Evolutionary conservation across 2,888 invertebrate genomes (phyloP).

Genomic region (Thecophora atra): DNA sequence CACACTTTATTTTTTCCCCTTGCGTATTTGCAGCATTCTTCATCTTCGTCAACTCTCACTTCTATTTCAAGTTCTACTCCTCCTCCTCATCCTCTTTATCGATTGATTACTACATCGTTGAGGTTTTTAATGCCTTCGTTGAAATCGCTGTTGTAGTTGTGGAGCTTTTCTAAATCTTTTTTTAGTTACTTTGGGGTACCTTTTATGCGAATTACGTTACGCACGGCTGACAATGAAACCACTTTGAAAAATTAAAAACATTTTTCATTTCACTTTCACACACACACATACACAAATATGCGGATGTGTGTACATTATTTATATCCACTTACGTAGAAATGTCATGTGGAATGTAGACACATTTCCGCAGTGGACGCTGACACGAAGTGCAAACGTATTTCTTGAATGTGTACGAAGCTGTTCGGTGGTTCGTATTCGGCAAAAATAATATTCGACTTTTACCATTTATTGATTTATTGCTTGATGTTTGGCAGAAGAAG

Average conservation of each 20-base stretch:
- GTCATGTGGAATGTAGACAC: too few relatives aligned
- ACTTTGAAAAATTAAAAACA: constrained; percentile 64
- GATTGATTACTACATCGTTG: constrained; percentile 36
- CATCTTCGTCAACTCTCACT: neutral
- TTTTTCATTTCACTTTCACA: constrained; percentile 54
- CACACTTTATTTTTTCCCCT: constrained; percentile 15
- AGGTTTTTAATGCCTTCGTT: neutral
- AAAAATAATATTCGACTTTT: too few relatives aligned
- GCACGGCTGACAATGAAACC: constrained; percentile 63
- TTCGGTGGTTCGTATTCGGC: too few relatives aligned
- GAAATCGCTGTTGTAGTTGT: neutral
- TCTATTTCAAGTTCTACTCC: neutral
- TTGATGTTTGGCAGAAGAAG: too few relatives aligned
- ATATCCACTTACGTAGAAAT: constrained; percentile 16
- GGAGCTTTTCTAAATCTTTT: constrained; percentile 7
- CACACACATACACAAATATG: constrained; percentile 20
- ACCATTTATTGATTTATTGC: too few relatives aligned
- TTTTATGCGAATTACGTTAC: constrained; percentile 49
- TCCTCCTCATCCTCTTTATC: constrained; percentile 3
- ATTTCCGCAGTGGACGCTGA: too few relatives aligned
- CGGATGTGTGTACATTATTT: constrained; percentile 3
- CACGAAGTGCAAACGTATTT: too few relatives aligned
- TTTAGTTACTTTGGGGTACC: constrained; percentile 43
- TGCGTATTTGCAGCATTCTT: too few relatives aligned
- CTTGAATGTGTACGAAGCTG: too few relatives aligned